Conservation (phyloP, 2,113 vertebrate species). For the Ciconia stormi region DNA sequence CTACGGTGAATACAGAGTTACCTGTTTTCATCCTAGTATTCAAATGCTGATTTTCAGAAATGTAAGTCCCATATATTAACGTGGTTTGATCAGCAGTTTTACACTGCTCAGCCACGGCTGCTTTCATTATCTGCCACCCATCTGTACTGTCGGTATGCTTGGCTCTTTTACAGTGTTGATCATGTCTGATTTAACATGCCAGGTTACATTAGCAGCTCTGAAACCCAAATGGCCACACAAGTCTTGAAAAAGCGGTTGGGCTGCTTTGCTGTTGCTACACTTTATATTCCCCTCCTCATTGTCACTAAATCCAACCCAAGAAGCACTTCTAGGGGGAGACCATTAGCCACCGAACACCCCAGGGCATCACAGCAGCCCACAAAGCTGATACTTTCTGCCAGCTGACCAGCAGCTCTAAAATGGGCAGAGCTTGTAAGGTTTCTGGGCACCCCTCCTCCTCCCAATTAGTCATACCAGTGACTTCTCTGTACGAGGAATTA, state of each 20-base stretch:
- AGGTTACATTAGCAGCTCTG: conserved; percentile 49
- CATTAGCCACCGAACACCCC: not conserved
- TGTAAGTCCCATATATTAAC: not conserved
- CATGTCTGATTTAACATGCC: conserved; percentile 58
- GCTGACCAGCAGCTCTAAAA: not conserved
- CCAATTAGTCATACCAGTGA: not conserved
- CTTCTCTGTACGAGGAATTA: not conserved
- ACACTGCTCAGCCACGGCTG: not conserved
- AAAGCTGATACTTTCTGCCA: not conserved
- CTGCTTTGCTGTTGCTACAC: not conserved
- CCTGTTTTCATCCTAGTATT: not conserved
- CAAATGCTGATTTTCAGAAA: not conserved
- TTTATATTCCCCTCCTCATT: not conserved
- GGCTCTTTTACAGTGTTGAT: conserved; percentile 57
- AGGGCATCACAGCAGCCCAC: conserved; percentile 2
- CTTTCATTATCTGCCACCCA: conserved; percentile 51
- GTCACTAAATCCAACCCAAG: not conserved
- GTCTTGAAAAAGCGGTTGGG: not conserved
- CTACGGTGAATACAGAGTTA: not conserved
- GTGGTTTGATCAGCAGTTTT: conserved; percentile 9
- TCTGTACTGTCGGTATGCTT: conserved; percentile 51
- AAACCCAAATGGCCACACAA: conserved; percentile 45
- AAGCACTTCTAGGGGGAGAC: not conserved
- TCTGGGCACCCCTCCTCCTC: not conserved
- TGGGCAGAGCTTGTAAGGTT: not conserved